phyloP scores from a whole-genome alignment of 2,888 invertebrate species.

The Ennomos quercinarius region DNA sequence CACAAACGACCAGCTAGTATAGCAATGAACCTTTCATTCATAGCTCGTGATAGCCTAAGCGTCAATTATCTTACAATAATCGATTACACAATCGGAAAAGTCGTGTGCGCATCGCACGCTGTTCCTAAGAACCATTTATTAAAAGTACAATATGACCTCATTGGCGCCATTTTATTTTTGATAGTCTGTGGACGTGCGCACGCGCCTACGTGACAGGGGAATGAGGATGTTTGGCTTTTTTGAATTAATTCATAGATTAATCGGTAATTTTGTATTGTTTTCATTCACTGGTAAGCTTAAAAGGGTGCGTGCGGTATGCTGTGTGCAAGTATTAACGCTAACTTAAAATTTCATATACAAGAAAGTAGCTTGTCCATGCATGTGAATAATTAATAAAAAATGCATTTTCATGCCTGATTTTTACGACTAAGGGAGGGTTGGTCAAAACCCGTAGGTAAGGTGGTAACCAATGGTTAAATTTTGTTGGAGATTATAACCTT shows the following conservation, averaged over 20 bases:
- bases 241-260: not conserved
- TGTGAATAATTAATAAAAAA: too few relatives aligned
- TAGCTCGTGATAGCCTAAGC: constrained; percentile 19
- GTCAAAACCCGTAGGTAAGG: too few relatives aligned
- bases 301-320: too few relatives aligned
- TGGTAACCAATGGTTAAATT: too few relatives aligned
- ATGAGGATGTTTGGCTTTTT: constrained; percentile 29
- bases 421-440: too few relatives aligned
- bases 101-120: constrained; percentile 41
- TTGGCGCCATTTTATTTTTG: constrained; percentile 48
- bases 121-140: constrained; percentile 34
- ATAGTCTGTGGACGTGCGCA: constrained; percentile 44
- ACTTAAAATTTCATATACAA: too few relatives aligned
- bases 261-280: constrained; percentile 8
- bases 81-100: constrained; percentile 29
- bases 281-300: constrained; percentile 8
- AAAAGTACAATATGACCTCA: constrained; percentile 37
- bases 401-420: too few relatives aligned
- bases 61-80: constrained; percentile 23
- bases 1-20: not conserved
- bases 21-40: constrained; percentile 24
- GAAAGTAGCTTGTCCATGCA: too few relatives aligned
- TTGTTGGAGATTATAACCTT: too few relatives aligned
- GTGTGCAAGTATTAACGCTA: too few relatives aligned
- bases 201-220: constrained; percentile 43